These are phyloP conservation scores for Drosophila auraria DNA, from an alignment of 1,140 invertebrate genomes.

Conservation along the genomic window DNA sequence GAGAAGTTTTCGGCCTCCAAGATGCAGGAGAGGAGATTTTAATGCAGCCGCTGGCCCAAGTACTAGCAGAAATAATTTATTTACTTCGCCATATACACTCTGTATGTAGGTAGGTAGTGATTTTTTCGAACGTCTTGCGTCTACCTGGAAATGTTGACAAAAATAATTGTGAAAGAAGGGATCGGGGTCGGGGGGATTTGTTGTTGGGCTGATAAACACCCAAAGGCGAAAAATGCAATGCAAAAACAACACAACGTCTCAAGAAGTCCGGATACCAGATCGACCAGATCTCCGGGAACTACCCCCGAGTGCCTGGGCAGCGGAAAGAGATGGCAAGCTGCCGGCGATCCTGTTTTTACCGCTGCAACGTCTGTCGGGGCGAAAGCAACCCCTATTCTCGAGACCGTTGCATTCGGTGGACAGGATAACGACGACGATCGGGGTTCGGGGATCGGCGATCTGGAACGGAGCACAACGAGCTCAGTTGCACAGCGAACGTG, in stretches of 20 bases:
- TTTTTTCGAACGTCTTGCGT: conserved; percentile 40
- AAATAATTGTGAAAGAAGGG: conserved; percentile 76
- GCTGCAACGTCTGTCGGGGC: conserved; percentile 25
- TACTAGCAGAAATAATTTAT: conserved; percentile 31
- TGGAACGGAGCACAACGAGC: conserved; percentile 68
- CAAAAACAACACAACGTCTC: conserved; percentile 69
- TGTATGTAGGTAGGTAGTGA: conserved; percentile 57
- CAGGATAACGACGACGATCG: conserved; percentile 67
- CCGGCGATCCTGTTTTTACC: conserved; percentile 54
- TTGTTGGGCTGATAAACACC: conserved; percentile 63
- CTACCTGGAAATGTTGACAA: conserved; percentile 78
- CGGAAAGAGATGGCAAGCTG: conserved; percentile 5
- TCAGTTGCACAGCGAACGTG: conserved; percentile 77
- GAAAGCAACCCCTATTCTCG: conserved; percentile 65
- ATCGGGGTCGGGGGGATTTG: conserved; percentile 67
- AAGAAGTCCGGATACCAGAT: conserved; percentile 44
- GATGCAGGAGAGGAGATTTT: conserved; percentile 12
- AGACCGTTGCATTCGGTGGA: conserved; percentile 47
- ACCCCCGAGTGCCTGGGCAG: conserved; percentile 21
- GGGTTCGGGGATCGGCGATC: conserved; percentile 67
- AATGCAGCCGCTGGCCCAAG: conserved; percentile 56
- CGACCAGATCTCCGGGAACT: conserved; percentile 27
- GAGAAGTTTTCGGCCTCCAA: conserved; percentile 12
- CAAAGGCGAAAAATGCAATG: conserved; percentile 68
- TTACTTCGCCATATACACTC: conserved; percentile 4